Conservation (phyloP, 2,888 invertebrate genomes). For the Laspeyria flexula region DNA sequence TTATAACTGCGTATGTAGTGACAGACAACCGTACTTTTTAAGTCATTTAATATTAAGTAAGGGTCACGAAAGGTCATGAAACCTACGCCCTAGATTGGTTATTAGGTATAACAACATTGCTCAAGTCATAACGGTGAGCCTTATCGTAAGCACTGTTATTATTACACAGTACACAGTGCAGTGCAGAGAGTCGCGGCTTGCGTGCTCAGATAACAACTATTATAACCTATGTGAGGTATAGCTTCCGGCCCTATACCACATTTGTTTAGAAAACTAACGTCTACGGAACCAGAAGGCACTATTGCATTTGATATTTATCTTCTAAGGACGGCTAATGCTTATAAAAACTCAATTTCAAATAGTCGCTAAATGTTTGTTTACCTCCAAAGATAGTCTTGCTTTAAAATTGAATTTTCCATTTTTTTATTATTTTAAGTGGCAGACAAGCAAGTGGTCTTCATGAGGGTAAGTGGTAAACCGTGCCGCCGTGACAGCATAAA, state of each 20-base stretch:
- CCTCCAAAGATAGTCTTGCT: too few relatives aligned
- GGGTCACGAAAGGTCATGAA: neutral
- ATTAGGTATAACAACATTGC: neutral
- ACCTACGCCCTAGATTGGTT: neutral
- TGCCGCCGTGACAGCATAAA: too few relatives aligned
- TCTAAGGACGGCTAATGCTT: too few relatives aligned
- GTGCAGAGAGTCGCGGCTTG: neutral
- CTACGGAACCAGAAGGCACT: neutral
- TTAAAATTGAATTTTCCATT: too few relatives aligned
- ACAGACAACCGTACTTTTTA: too few relatives aligned
- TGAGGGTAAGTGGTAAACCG: too few relatives aligned
- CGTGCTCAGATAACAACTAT: slow-evolving; percentile 2
- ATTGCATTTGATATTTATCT: neutral
- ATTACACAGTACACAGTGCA: neutral
- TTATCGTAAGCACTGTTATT: slow-evolving; percentile 3
- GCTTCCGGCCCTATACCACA: neutral
- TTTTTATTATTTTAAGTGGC: too few relatives aligned
- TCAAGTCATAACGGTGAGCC: neutral
- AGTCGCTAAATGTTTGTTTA: too few relatives aligned
- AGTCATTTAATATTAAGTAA: neutral
- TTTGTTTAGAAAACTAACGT: neutral
- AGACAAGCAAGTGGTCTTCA: too few relatives aligned
- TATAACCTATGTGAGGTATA: neutral
- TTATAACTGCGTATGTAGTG: too few relatives aligned
- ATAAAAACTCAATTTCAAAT: neutral